A percentile compares a stretch with the other conserved stretches of the same genome.
Evolutionary conservation across 2,113 vertebrate species (phyloP).

Genomic region (Pachyramphus minor): DNA sequence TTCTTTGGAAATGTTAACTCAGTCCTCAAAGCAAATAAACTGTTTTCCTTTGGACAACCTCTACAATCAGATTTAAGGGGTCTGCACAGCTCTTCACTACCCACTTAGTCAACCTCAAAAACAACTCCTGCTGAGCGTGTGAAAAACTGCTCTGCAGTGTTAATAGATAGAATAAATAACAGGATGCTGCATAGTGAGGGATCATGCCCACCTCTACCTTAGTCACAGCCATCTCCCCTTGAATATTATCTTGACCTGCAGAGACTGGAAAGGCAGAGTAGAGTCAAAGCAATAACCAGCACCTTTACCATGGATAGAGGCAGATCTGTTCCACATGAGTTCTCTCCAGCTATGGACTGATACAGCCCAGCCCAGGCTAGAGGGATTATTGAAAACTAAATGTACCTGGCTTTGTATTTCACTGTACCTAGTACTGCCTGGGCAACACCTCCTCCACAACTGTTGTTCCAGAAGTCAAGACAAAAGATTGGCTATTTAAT

Average conservation of each 20-base stretch:
- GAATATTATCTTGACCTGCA: not conserved
- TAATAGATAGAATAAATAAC: not conserved
- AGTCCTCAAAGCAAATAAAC: not conserved
- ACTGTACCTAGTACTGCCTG: not conserved
- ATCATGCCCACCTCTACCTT: not conserved
- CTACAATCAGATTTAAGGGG: not conserved
- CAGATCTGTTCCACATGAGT: not conserved
- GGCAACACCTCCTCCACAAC: not conserved
- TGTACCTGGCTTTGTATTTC: too few relatives aligned
- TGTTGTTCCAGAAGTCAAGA: not conserved
- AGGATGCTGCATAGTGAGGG: not conserved
- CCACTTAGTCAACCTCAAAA: not conserved
- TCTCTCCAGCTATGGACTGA: not conserved
- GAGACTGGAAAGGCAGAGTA: not conserved
- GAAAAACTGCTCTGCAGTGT: not conserved
- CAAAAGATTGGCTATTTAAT: not conserved
- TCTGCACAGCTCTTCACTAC: not conserved
- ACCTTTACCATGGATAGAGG: not conserved
- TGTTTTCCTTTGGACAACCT: not conserved
- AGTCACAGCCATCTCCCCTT: not conserved
- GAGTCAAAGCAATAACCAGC: not conserved
- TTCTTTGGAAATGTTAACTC: not conserved
- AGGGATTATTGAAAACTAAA: not conserved
- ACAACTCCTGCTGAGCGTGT: not conserved
- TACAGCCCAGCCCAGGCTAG: not conserved